Conservation (phyloP, 2,113 vertebrate genomes). For the Phyllostomus hastatus region DNA sequence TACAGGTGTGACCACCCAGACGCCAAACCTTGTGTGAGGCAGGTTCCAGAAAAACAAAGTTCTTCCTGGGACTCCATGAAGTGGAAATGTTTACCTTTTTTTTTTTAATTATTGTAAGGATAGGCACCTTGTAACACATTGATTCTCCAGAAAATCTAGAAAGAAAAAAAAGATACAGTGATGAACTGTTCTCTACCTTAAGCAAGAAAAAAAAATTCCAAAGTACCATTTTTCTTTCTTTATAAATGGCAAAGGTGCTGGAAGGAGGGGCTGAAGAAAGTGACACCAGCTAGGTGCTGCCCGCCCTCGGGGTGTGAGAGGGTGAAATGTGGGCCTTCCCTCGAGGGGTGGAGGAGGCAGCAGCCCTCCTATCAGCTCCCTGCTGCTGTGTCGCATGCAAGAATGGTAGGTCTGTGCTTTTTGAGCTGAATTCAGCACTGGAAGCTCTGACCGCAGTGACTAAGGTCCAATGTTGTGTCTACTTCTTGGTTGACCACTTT, state of each 20-base stretch:
- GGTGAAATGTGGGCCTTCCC: neutral
- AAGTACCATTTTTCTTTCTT: neutral
- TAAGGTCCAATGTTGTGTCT: too few relatives aligned
- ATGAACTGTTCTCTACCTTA: neutral
- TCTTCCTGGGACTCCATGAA: neutral
- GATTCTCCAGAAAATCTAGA: neutral
- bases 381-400: neutral
- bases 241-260: neutral
- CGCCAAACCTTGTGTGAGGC: neutral
- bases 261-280: neutral
- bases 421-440: neutral
- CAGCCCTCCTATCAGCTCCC: neutral
- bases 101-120: neutral
- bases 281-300: accelerated
- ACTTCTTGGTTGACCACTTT: neutral
- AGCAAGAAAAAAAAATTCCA: neutral
- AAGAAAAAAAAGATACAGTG: neutral
- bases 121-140: neutral
- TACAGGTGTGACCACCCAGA: neutral
- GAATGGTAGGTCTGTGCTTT: neutral
- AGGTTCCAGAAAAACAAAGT: neutral
- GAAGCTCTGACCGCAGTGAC: neutral
- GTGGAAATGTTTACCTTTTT: neutral
- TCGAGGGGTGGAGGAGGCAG: accelerated
- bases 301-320: neutral